phyloP scores from a whole-genome alignment of 2,113 vertebrate species.

The Dipodomys stephensi region DNA sequence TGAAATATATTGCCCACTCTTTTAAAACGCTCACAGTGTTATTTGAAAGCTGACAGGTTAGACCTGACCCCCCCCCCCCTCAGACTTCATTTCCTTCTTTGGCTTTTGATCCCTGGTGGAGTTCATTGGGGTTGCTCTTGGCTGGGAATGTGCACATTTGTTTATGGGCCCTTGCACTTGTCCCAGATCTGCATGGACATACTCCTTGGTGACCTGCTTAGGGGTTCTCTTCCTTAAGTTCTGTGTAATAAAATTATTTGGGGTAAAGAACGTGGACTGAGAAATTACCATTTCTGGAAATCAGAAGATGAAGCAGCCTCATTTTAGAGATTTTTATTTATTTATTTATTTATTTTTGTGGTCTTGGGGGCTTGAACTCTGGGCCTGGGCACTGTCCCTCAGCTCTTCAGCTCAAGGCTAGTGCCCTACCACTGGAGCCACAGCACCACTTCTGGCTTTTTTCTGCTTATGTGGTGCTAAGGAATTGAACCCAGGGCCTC shows the following conservation, averaged over 20 bases:
- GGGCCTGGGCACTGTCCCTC: no score
- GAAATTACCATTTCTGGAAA: slow-evolving; percentile 23
- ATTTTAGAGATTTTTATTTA: not conserved
- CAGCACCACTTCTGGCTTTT: no score
- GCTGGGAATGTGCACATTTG: no score
- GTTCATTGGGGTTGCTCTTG: not conserved
- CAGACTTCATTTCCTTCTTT: not conserved
- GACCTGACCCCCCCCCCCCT: not conserved
- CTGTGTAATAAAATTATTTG: not conserved
- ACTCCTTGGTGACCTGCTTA: not conserved
- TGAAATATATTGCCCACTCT: not conserved
- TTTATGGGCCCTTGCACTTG: not conserved
- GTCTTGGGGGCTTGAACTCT: no score
- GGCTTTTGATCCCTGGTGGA: not conserved
- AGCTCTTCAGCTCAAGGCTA: no score
- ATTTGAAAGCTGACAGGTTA: slow-evolving; percentile 9
- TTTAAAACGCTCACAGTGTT: not conserved
- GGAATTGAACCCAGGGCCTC: no score
- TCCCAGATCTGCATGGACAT: not conserved
- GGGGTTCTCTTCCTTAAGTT: not conserved
- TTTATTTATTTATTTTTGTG: no score
- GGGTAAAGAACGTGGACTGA: slow-evolving; percentile 1
- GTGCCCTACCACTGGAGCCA: no score
- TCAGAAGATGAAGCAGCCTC: not conserved
- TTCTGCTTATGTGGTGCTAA: no score